Evolutionary conservation across 2,113 vertebrate species (phyloP).

Genomic region (Hyla sarda): DNA sequence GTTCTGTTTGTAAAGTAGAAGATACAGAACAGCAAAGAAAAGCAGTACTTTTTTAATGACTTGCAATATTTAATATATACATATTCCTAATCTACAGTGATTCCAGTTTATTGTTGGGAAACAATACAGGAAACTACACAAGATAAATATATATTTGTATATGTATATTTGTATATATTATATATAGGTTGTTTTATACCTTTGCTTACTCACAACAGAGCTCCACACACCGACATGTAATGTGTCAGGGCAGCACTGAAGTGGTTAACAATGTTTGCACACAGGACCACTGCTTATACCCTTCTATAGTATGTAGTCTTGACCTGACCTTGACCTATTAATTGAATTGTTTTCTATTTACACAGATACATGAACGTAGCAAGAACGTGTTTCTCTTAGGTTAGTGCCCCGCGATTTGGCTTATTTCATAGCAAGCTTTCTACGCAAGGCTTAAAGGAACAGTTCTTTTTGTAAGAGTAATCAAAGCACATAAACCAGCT

Average conservation of each 20-base stretch:
- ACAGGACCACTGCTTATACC: slow-evolving; percentile 8
- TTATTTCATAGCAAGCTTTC: slow-evolving; percentile 72
- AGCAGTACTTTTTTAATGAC: slow-evolving; percentile 12
- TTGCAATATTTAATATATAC: slow-evolving; percentile 15
- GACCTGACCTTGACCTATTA: not conserved
- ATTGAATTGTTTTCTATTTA: not conserved
- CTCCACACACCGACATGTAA: slow-evolving; percentile 60
- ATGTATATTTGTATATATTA: slow-evolving; percentile 64
- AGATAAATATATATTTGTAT: slow-evolving; percentile 76
- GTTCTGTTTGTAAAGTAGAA: not conserved
- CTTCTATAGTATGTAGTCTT: not conserved
- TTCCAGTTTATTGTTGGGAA: slow-evolving; percentile 75
- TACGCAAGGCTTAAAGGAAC: slow-evolving; percentile 70
- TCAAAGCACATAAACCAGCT: slow-evolving; percentile 80
- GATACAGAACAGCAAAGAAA: not conserved
- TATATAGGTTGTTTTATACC: slow-evolving; percentile 50
- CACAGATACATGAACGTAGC: slow-evolving; percentile 47
- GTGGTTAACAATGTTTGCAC: not conserved
- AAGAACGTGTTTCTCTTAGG: slow-evolving; percentile 61
- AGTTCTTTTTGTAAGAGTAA: slow-evolving; percentile 62
- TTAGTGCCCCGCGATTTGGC: slow-evolving; percentile 68
- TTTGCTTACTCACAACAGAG: slow-evolving; percentile 64
- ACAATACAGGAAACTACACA: slow-evolving; percentile 68
- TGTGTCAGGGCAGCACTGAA: slow-evolving; percentile 47
- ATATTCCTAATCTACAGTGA: slow-evolving; percentile 48